Base-by-base conservation (phyloP, 2,888 invertebrate species). In the Dasysyrphus albostriatus region DNA sequence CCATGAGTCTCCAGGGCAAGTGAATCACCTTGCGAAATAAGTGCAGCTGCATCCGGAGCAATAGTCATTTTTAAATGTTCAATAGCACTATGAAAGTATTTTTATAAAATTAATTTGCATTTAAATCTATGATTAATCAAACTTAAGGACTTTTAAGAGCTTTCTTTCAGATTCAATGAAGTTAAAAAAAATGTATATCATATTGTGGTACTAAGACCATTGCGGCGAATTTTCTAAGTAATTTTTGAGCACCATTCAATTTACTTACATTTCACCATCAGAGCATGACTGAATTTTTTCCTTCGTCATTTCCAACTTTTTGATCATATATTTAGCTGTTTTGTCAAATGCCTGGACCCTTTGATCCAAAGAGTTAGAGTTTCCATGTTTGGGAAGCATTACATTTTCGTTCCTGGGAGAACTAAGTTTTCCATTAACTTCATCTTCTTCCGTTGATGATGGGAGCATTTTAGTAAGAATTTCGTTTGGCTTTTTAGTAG, bases 11-110 rank as follows among this genome's bases (percentile, higher is more conserved):
- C 94, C 91, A 96, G 94, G 34, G 96, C 95, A 56, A 97, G 93
- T 78, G 95, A 95, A 92, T 97, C 96, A 0, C 97, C 96, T 90
- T 95, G 95, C 19, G 96, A 96, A 88, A 97, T 96, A 42, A 96
- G 93, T 78, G 95, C 95, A 7, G 96, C 96, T 81, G 96, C 96
- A 91, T 96, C 96, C 3, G 96, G 96, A 12, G 96, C 96, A 88
- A 96, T 93, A 1, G 91, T 82, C 80, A 93, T 89, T 65, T 92
- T 91, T 10, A 93, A 88, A 83, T 93, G 92, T 84, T 93, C 93
- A 75, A 91, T 89, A 16, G 89, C 90, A 65, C 93, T 93, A 49
- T 54, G 51, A 34, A 47, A 47, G 10, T 39, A 37, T 58, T 16
- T 56, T 34, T 37, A 44, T 75, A 37, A 8, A 37, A 14, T 49